Percentiles rank a stretch among this genome's conserved stretches.
Evolutionary conservation across 1,140 invertebrate genomes (phyloP).

Genomic region (Acromyrmex heyeri): DNA sequence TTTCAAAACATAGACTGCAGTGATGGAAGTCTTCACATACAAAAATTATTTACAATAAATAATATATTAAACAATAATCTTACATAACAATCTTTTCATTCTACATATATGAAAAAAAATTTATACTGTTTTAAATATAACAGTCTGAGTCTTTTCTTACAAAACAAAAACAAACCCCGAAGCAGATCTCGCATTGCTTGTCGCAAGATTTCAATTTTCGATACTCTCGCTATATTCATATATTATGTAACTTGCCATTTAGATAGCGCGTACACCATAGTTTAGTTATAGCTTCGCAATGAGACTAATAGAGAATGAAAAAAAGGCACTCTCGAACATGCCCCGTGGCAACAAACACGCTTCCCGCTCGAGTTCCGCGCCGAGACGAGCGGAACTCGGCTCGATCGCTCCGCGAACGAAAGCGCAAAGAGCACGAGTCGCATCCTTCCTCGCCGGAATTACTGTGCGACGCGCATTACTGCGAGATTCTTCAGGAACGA

Average conservation of each 20-base stretch:
- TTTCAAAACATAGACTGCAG: background rate
- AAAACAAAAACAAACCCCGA: background rate
- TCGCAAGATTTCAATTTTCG: background rate
- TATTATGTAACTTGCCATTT: background rate
- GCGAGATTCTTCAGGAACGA: slow-evolving; percentile 60
- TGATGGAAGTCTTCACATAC: background rate
- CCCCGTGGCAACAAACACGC: slow-evolving; percentile 3
- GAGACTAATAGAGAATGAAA: background rate
- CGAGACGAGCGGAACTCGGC: background rate
- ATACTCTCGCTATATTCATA: background rate
- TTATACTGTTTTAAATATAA: background rate
- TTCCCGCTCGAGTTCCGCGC: background rate
- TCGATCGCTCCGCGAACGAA: slow-evolving; percentile 18
- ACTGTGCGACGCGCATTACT: slow-evolving; percentile 38
- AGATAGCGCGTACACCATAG: background rate
- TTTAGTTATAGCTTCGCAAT: background rate
- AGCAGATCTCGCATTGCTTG: background rate
- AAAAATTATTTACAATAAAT: background rate
- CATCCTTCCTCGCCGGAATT: slow-evolving; percentile 25
- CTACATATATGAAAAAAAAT: background rate
- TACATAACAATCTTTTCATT: background rate
- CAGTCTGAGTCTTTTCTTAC: background rate
- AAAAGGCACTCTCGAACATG: background rate
- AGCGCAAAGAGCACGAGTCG: slow-evolving; percentile 18
- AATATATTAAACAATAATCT: background rate